Evolutionary conservation across 2,113 vertebrate genomes (phyloP).

Genomic region (Pheucticus melanocephalus): DNA sequence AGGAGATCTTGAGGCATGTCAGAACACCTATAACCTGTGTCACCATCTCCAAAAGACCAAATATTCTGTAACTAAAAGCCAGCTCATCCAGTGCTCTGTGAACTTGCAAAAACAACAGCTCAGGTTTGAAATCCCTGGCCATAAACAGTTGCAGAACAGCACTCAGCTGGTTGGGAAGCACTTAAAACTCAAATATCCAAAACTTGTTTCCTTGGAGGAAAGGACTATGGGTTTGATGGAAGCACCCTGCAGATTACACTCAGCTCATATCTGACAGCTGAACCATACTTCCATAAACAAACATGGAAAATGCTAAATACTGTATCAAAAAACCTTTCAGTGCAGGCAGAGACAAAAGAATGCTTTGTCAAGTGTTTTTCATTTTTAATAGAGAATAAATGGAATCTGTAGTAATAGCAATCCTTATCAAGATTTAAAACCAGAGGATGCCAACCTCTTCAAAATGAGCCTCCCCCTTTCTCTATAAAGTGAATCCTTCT

Average conservation of each 20-base stretch:
- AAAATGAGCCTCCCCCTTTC: not conserved
- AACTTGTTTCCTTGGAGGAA: not conserved
- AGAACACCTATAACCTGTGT: not conserved
- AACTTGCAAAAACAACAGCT: not conserved
- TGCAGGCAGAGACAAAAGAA: not conserved
- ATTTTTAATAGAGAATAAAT: slow-evolving; percentile 35
- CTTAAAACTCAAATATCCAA: not conserved
- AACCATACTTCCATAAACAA: not conserved
- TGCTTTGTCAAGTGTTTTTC: not conserved
- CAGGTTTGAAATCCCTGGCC: not conserved
- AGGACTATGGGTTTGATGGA: not conserved
- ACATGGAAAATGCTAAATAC: not conserved
- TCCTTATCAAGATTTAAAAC: not conserved
- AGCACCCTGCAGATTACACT: not conserved
- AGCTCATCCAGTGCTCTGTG: not conserved
- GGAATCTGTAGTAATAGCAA: not conserved
- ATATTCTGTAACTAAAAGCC: not conserved
- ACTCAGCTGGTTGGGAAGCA: not conserved
- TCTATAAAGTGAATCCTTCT: not conserved
- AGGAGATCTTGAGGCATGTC: not conserved
- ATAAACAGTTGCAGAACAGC: not conserved
- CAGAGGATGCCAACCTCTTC: not conserved
- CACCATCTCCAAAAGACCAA: not conserved
- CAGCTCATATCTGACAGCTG: not conserved
- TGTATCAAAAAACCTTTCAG: not conserved